phyloP scores from a whole-genome alignment of 2,113 vertebrate genomes.

The Dolichotis patagonum region DNA sequence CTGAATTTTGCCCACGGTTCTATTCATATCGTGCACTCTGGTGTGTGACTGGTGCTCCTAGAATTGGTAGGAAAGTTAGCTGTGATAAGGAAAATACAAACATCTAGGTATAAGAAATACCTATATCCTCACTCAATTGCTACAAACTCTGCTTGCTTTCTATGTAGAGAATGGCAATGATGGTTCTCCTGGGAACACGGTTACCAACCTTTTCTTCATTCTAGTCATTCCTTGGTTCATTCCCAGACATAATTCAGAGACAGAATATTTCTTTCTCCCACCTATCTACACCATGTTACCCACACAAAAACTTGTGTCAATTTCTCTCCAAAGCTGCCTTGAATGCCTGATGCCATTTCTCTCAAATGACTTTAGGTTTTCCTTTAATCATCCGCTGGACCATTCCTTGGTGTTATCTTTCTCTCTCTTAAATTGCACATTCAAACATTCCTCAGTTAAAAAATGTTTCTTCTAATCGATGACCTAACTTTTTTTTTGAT shows the following conservation, averaged over 20 bases:
- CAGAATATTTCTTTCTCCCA: background rate
- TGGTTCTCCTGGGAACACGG: background rate
- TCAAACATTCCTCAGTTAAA: background rate
- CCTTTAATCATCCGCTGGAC: background rate
- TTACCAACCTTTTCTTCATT: background rate
- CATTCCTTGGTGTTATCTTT: background rate
- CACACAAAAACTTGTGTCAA: background rate
- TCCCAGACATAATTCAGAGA: background rate
- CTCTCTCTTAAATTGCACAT: background rate
- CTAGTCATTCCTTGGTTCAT: background rate
- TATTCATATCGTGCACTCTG: background rate
- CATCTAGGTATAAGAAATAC: background rate
- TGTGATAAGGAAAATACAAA: background rate
- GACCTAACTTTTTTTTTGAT: conserved; percentile 32
- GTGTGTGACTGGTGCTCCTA: background rate
- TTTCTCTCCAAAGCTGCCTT: background rate
- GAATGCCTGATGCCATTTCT: background rate
- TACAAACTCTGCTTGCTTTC: background rate
- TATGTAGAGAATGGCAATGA: background rate
- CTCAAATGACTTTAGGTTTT: accelerated
- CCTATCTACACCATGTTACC: background rate
- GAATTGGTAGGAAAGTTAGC: background rate
- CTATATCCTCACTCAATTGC: background rate
- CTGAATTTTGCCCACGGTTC: background rate
- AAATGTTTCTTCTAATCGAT: background rate